Base-by-base conservation (phyloP, 2,888 invertebrate species). In the Copidosoma aretas region DNA sequence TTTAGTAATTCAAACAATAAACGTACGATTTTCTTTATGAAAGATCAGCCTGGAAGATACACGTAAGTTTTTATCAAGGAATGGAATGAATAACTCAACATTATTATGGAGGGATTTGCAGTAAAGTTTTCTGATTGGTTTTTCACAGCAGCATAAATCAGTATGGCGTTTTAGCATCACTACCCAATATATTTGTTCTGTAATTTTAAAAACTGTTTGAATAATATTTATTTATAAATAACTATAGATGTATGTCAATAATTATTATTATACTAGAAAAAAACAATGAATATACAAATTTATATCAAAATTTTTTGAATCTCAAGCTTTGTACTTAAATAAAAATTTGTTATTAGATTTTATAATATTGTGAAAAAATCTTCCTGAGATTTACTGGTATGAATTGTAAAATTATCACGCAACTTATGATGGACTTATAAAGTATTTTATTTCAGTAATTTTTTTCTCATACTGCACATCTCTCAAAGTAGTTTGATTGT, bases 31-130 rank as follows among this genome's bases (percentile, higher is more conserved):
- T 57, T 46, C 46, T 3, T 32, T 53, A 24, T 22, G 54, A 63
- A 22, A 57, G 43, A 60, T 53, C 57, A 43, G n/a, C 46, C 25
- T 15, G n/a, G 1, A 67, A 58, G 43, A 15, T 61, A 12, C 43
- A 25, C 24, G 46, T 57, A 19, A 1, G 12, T 21, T 21, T 53
- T 25, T 32, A 41, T 25, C 32, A 17, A 57, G 15, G 15, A 39
- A 10, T 8, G 17, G 39, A 10, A 57, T 39, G 10, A 64, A 41
- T 64, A 21, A 41, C 22, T 17, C 59, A 59, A 62, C 24, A 32
- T 21, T 22, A n/a, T 60, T 60, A 32, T 39, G n/a, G 61, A 66
- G 54, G 66, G 52, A 60, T 66, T 60, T 66, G 63, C 63, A 66
- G 60, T 66, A 60, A 64, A 49, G 58, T 57, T 56, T n/a, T 5